phyloP scores from a whole-genome alignment of 2,888 invertebrate species.

The Ornithoptera alexandrae region DNA sequence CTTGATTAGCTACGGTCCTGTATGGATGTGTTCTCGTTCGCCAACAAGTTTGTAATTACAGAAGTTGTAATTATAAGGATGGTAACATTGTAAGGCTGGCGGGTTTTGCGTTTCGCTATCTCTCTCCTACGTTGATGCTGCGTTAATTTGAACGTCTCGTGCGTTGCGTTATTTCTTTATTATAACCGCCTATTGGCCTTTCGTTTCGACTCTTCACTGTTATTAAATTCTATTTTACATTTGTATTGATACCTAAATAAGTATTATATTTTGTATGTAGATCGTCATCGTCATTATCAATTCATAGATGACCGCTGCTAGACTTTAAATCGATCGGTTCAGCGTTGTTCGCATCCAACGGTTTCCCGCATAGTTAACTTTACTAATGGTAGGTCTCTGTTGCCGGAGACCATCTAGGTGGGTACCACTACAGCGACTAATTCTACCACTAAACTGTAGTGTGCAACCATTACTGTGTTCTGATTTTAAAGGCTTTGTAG shows the following conservation, averaged over 20 bases:
- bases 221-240: neutral
- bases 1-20: slow-evolving; percentile 70
- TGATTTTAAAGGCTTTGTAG: no score
- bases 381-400: no score
- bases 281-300: no score
- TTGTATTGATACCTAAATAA: neutral
- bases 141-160: slow-evolving; percentile 72
- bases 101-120: slow-evolving; percentile 63
- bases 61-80: slow-evolving; percentile 74
- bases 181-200: slow-evolving; percentile 36
- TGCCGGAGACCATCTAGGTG: no score
- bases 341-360: no score
- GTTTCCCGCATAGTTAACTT: no score
- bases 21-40: slow-evolving; percentile 56
- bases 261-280: no score
- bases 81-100: slow-evolving; percentile 62
- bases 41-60: slow-evolving; percentile 72
- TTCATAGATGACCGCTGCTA: no score
- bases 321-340: no score
- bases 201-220: slow-evolving; percentile 29
- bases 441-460: no score
- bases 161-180: slow-evolving; percentile 27
- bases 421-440: no score
- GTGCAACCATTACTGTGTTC: no score
- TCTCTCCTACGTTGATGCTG: slow-evolving; percentile 66